Base-by-base conservation (phyloP, 1,140 invertebrate genomes). In the Sinella curviseta region DNA sequence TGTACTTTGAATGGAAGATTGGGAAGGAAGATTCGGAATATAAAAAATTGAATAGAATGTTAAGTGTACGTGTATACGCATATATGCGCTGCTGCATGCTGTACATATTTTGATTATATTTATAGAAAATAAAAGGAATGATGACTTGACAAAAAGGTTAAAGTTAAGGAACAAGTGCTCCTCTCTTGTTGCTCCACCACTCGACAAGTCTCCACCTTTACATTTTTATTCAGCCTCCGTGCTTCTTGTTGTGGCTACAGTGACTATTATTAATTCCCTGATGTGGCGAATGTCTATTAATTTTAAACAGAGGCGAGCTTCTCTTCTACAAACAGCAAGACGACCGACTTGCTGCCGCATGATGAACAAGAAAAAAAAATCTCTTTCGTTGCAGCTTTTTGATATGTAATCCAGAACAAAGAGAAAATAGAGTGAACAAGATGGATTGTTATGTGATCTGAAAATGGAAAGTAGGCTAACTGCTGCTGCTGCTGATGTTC, bases 401-500 rank as follows among this genome's bases (percentile, higher is more conserved):
- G n/a, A n/a, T n/a, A n/a, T n/a, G n/a, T n/a, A n/a, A 48, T 20
- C 39, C 8, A 48, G 39, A 48, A 48, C 39, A 48, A 48, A 48
- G 39, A 48, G 39, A 48, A 8, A 48, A 48, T 8, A 48, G 20
- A 48, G 20, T 31, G 31, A 70, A 30, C 31, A 70, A 70, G 65
- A 70, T 31, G 65, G 65, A 70, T 70, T 70, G 28, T 60, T 16
- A 60, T 70, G 65, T 30, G 31, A 60, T 26, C 57, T 16, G 20
- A 60, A 60, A 60, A 60, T 60, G 26, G 31, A 70, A 70, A 70
- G 65, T 70, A 70, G 65, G 65, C 65, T 70, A 70, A 70, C 65
- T 70, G 65, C 65, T 70, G 57, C 24, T 70, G n/a, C n/a, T 24
- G 31, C 65, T 33, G n/a, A n/a, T n/a, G n/a, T 33, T 70, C 24